Evolutionary conservation across 2,797 vertebrate species (phyloP).

Genomic region (Chlorospingus flavigularis): DNA sequence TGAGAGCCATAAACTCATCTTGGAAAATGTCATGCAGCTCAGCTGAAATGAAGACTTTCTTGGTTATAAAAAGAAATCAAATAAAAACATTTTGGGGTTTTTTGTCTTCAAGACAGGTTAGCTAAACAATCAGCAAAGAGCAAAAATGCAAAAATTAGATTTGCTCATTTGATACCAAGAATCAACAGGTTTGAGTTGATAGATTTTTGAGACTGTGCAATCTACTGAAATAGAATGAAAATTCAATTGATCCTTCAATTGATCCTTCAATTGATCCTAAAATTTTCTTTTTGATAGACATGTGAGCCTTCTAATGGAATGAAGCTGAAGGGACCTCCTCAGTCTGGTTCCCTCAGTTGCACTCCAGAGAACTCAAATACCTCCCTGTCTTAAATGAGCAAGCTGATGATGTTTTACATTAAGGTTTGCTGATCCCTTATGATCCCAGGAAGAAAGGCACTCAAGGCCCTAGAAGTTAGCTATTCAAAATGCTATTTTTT

Average conservation of each 20-base stretch:
- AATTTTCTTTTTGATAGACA: neutral
- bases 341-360: neutral
- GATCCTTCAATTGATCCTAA: neutral
- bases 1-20: neutral
- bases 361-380: neutral
- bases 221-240: neutral
- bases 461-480: neutral
- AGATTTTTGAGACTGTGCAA: neutral
- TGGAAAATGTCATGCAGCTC: neutral
- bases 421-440: neutral
- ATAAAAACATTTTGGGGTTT: neutral
- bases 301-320: neutral
- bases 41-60: neutral
- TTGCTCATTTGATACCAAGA: neutral
- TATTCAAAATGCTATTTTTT: neutral
- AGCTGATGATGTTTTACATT: neutral
- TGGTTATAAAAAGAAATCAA: neutral
- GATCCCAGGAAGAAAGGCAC: neutral
- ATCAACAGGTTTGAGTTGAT: neutral
- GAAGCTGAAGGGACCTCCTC: neutral
- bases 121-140: neutral
- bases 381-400: neutral
- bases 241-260: neutral
- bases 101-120: neutral
- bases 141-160: neutral